phyloP scores from a whole-genome alignment of 2,888 invertebrate species.

The Colostygia pectinataria region DNA sequence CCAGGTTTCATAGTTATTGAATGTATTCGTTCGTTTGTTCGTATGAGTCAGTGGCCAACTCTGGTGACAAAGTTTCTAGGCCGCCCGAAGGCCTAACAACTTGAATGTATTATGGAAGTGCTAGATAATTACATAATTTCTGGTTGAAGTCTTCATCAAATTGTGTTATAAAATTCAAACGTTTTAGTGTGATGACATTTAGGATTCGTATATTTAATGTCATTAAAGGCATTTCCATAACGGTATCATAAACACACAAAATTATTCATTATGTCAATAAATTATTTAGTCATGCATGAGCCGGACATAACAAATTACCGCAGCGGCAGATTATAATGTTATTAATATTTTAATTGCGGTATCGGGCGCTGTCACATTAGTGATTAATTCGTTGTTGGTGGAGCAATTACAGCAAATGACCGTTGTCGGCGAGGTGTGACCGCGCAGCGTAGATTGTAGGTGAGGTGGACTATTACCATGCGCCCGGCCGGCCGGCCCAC shows the following conservation, averaged over 20 bases:
- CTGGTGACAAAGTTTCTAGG: no score
- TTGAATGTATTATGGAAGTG: no score
- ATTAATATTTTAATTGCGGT: slow-evolving; percentile 55
- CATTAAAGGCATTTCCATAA: slow-evolving; percentile 32
- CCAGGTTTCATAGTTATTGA: no score
- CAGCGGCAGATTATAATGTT: slow-evolving; percentile 52
- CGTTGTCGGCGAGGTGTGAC: slow-evolving; percentile 63
- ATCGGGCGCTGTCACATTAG: slow-evolving; percentile 67
- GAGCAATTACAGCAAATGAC: slow-evolving; percentile 69
- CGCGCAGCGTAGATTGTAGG: slow-evolving; percentile 33
- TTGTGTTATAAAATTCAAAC: slow-evolving; percentile 14
- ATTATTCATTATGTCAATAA: slow-evolving; percentile 42
- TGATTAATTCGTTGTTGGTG: slow-evolving; percentile 72
- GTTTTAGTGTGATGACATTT: slow-evolving; percentile 12
- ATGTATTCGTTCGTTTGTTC: no score
- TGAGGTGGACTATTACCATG: slow-evolving; percentile 52
- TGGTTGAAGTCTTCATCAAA: slow-evolving; percentile 23
- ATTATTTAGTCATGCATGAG: slow-evolving; percentile 48
- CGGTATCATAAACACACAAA: slow-evolving; percentile 35
- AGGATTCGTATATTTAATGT: slow-evolving; percentile 7
- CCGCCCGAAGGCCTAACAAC: no score
- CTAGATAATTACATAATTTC: slow-evolving; percentile 25
- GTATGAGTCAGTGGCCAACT: no score
- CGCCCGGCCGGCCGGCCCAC: slow-evolving; percentile 42
- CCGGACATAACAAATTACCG: slow-evolving; percentile 47